Percentiles rank a stretch among this genome's conserved stretches.
Evolutionary conservation across 1,140 invertebrate species (phyloP).

Genomic region (Aphidius gifuensis): DNA sequence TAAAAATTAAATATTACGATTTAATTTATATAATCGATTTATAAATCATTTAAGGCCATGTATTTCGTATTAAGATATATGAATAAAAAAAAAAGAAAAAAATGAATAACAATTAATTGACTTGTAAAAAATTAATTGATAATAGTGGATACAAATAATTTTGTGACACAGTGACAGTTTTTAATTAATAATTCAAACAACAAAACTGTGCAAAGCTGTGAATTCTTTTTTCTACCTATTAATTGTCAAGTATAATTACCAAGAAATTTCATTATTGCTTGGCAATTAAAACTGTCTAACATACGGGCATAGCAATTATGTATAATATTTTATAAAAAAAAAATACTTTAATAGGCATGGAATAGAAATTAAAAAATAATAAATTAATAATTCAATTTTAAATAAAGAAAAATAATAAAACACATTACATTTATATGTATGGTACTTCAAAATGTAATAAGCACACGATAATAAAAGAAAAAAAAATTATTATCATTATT

Average conservation of each 20-base stretch:
- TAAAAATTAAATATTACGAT: slow-evolving; percentile 17
- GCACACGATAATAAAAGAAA: too few relatives aligned
- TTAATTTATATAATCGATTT: slow-evolving; percentile 32
- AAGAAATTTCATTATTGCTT: too few relatives aligned
- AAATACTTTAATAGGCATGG: slow-evolving; percentile 8
- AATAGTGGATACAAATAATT: too few relatives aligned
- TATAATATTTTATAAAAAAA: slow-evolving; percentile 13
- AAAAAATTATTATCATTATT: too few relatives aligned
- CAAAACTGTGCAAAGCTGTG: too few relatives aligned
- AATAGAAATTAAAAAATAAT: slow-evolving; percentile 14
- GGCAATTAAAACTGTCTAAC: slow-evolving; percentile 7
- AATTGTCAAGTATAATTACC: too few relatives aligned
- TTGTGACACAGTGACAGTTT: slow-evolving; percentile 27
- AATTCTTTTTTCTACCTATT: too few relatives aligned
- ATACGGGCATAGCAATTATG: slow-evolving; percentile 18
- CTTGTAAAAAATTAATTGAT: too few relatives aligned
- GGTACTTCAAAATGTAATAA: too few relatives aligned
- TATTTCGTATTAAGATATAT: slow-evolving; percentile 44
- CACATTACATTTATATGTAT: slow-evolving; percentile 5
- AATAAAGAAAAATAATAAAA: slow-evolving; percentile 25
- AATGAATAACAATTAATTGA: too few relatives aligned
- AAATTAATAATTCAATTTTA: slow-evolving; percentile 26
- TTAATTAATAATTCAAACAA: slow-evolving; percentile 15
- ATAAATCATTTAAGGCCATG: slow-evolving; percentile 43
- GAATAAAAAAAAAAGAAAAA: too few relatives aligned